Base-by-base conservation (phyloP, 2,797 vertebrate species). In the Poecilia wingei region DNA sequence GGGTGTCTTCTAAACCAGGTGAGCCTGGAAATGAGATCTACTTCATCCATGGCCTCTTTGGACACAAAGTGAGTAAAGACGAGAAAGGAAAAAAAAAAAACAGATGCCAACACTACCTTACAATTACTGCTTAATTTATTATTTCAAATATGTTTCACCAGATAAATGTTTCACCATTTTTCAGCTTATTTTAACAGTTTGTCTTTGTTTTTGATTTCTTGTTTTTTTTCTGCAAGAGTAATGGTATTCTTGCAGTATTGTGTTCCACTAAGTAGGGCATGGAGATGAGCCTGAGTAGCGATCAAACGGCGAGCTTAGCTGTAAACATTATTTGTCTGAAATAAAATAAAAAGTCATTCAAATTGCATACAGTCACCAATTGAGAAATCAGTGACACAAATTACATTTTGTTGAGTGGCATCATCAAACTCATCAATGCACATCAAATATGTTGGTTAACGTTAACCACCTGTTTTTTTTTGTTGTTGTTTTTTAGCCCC, bases 31-130 rank as follows among this genome's bases (percentile, higher is more conserved):
- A 95, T 66, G 98, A 99, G 87, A 97, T 97, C 82, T 99, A 97
- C 86, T 99, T 99, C 88, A 98, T 99, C 87, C 98, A 99, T 0
- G 98, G 98, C 16, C 96, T 99, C 82, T 99, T 98, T 91, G 98
- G 98, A 79, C 98, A 98, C 93, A 97, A 92, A 93, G 98, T 95
- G 75, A 84, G 79, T 39, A 5, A 16, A 61, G 2, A 39, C 36
- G 36, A 39, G 36, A 39, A 39, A 39, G 36, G 36, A 3, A 36
- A 39, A 39, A 41, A 41, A 41, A 7, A 41, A 41, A 41, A 41
- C 36, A 39, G 36, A 41, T 51, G 6, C 55, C 4, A 57, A 13
- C 45, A 46, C 45, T 46, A 46, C 10, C 1, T 46, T 14, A 10
- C 18, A 22, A 53, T 53, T 22, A 53, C 20, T 53, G 41, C 55